Percentiles rank a stretch among this genome's conserved stretches.
phyloP scores from a whole-genome alignment of 2,888 invertebrate genomes.

The Thumatha senex region DNA sequence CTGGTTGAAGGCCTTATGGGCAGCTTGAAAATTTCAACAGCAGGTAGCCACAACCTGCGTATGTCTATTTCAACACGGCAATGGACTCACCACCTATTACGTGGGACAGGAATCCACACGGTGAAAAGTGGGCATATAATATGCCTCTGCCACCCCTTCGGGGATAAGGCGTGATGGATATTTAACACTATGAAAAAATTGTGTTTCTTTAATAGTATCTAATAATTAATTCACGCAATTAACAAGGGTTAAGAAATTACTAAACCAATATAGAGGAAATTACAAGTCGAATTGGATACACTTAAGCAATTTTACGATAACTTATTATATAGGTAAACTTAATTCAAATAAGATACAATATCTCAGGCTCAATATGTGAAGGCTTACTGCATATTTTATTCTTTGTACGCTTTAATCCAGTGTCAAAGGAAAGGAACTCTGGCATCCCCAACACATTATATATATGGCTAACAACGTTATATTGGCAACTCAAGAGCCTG shows the following conservation, averaged over 20 bases:
- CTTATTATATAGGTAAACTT: slow-evolving; percentile 8
- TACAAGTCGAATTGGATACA: slow-evolving; percentile 13
- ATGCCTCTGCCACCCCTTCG: too few relatives aligned
- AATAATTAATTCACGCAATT: background rate
- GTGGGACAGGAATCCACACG: too few relatives aligned
- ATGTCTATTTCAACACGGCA: too few relatives aligned
- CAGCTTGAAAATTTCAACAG: too few relatives aligned
- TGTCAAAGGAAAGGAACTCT: slow-evolving; percentile 42
- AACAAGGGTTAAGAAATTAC: slow-evolving; percentile 4
- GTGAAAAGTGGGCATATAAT: too few relatives aligned
- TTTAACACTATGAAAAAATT: too few relatives aligned
- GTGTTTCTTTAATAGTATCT: too few relatives aligned
- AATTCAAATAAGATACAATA: slow-evolving; percentile 27
- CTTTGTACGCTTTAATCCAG: slow-evolving; percentile 43
- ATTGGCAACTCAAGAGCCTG: slow-evolving; percentile 35
- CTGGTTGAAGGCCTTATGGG: too few relatives aligned
- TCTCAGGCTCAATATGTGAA: slow-evolving; percentile 25
- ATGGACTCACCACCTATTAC: too few relatives aligned
- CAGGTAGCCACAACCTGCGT: too few relatives aligned
- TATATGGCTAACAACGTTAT: slow-evolving; percentile 47
- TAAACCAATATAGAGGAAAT: slow-evolving; percentile 6
- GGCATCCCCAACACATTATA: slow-evolving; percentile 41
- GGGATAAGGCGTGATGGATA: too few relatives aligned
- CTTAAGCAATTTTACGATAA: slow-evolving; percentile 16
- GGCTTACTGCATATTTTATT: slow-evolving; percentile 34